A percentile compares a stretch with the other conserved stretches of the same genome.
Evolutionary conservation across 2,888 invertebrate species (phyloP).

Genomic region (Colletes collaris): DNA sequence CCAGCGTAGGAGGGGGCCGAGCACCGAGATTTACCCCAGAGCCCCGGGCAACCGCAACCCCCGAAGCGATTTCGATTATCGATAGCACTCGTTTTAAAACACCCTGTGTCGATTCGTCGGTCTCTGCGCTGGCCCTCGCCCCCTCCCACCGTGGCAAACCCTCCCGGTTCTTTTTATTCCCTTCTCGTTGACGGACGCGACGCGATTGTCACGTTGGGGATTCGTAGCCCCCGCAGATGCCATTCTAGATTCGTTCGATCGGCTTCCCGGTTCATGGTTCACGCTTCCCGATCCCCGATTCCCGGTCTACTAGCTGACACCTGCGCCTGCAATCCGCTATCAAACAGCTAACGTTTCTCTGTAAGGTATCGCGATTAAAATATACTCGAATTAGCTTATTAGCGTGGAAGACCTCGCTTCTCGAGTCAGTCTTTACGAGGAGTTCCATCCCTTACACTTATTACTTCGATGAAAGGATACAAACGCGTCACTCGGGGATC

Average conservation of each 20-base stretch:
- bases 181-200: constrained; percentile 72
- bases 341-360: too few relatives aligned
- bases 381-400: too few relatives aligned
- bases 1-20: constrained; percentile 45
- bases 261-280: constrained; percentile 27
- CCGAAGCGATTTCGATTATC: constrained; percentile 81
- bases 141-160: constrained; percentile 47
- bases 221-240: constrained; percentile 71
- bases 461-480: too few relatives aligned
- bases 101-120: constrained; percentile 78
- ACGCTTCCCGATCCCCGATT: constrained; percentile 35
- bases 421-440: too few relatives aligned
- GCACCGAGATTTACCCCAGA: constrained; percentile 69
- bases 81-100: constrained; percentile 82
- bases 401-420: too few relatives aligned
- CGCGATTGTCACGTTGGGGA: constrained; percentile 74
- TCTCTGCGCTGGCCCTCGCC: constrained; percentile 44
- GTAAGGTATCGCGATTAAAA: too few relatives aligned
- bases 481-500: too few relatives aligned
- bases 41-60: constrained; percentile 72
- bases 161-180: constrained; percentile 70
- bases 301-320: constrained; percentile 24
- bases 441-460: too few relatives aligned
- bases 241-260: constrained; percentile 72
- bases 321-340: constrained; percentile 18